Base-by-base conservation (phyloP, 2,113 vertebrate genomes). In the Cheilinus undulatus region DNA sequence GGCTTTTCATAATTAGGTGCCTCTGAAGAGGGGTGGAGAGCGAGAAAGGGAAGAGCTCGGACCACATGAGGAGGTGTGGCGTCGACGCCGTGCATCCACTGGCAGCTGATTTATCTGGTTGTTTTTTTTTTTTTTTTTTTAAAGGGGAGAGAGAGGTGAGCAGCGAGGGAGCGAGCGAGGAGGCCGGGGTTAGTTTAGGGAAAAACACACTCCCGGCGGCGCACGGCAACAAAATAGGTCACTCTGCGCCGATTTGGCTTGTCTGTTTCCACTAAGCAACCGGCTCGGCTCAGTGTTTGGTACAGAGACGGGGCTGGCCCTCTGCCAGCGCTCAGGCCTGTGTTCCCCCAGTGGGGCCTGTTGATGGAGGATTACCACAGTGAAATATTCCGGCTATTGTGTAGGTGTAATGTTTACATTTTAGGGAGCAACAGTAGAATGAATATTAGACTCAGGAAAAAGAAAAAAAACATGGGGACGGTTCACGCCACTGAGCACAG, bases 1-100 rank as follows among this genome's bases (percentile, higher is more conserved):
- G 96, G 94, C 93, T 94, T 97, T 89, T 96, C 95, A 96, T 97
- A 98, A 98, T 99, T 96, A 97, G 96, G 95, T 96, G 95, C 94
- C 94, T 97, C 93, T 92, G 95, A 95, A 96, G 95, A 84, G 86
- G 81, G 85, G 75, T 58, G 57, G 83, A 76, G 84, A 81, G 64
- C 59, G 51, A 69, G 57, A 73, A 72, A 69, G 63, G 69, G 72
- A 54, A 49, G 62, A 73, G 92, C 90, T 94, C 93, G 91, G 94
- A 96, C 95, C 95, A 96, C 95, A 96, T 96, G 93, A 96, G 94
- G 95, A 95, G 95, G 95, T 96, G 96, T 95, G 96, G 96, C 93
- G 89, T 82, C 87, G 92, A 92, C 91, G 94, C 89, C 63, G 59
- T 12, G 77, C 74, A 49, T 78, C 86, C 91, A 82, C 89, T 74